Percentiles rank a stretch among this genome's conserved stretches.
Conservation (phyloP, 2,797 vertebrate genomes). For the Masticophis lateralis region DNA sequence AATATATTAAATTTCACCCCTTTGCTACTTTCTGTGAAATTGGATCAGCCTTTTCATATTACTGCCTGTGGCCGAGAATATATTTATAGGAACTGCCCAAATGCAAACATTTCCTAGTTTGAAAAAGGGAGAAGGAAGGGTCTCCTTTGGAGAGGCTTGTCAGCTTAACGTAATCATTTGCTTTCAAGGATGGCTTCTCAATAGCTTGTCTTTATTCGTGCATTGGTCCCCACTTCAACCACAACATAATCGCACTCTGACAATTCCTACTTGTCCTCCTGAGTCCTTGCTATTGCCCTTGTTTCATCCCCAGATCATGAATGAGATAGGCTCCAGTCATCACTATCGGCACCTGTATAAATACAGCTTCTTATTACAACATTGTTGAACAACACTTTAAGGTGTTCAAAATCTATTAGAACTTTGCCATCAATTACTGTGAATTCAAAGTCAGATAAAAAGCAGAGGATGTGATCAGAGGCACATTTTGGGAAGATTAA, state of each 20-base stretch:
- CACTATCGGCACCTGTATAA: background rate
- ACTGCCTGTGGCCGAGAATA: constrained; percentile 42
- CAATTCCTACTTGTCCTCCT: constrained; percentile 33
- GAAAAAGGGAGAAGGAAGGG: constrained; percentile 46
- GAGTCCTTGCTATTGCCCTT: background rate
- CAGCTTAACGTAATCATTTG: constrained; percentile 6
- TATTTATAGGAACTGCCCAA: constrained; percentile 59
- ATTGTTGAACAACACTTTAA: background rate
- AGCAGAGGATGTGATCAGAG: background rate
- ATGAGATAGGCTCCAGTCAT: background rate
- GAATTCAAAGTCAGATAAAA: background rate
- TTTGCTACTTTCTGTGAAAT: constrained; percentile 49
- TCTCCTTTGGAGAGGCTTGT: constrained; percentile 15
- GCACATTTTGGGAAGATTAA: background rate
- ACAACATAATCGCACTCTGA: constrained; percentile 28
- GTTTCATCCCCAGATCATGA: background rate
- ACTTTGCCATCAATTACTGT: background rate
- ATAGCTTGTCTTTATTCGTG: constrained; percentile 50
- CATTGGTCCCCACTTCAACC: background rate
- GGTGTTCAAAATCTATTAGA: background rate
- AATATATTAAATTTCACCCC: constrained; percentile 47
- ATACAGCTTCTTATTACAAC: background rate
- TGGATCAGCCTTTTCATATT: constrained; percentile 37
- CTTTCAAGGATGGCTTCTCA: constrained; percentile 21
- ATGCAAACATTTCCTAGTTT: constrained; percentile 56